phyloP scores from a whole-genome alignment of 2,797 vertebrate species.

The Poliocrania exsul region DNA sequence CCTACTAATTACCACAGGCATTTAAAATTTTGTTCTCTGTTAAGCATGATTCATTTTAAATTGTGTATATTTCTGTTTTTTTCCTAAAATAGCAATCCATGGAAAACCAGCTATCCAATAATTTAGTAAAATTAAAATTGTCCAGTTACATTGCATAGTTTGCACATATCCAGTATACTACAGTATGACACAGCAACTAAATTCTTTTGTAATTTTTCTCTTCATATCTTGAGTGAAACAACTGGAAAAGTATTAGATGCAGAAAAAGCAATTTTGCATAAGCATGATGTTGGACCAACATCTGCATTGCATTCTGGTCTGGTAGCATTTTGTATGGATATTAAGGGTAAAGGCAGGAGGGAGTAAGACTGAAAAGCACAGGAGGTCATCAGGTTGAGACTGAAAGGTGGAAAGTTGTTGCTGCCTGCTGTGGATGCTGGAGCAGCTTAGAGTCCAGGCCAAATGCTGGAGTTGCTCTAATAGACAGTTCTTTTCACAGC shows the following conservation, averaged over 20 bases:
- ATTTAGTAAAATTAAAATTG: not conserved
- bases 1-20: not conserved
- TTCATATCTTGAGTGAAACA: not conserved
- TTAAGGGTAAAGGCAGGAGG: not conserved
- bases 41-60: not conserved
- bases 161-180: not conserved
- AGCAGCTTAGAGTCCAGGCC: not conserved
- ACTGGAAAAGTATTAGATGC: not conserved
- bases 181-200: not conserved
- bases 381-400: not conserved
- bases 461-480: not conserved
- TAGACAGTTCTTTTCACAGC: not conserved
- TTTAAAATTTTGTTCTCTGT: not conserved
- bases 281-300: fast-evolving
- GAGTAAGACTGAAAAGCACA: not conserved
- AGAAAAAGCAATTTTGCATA: not conserved
- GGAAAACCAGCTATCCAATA: not conserved
- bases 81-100: not conserved
- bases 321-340: not conserved
- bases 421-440: not conserved
- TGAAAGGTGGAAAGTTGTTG: not conserved
- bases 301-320: not conserved
- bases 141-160: not conserved
- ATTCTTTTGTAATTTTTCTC: not conserved
- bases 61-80: not conserved